These are phyloP conservation scores for Scolopax bukidnonensis DNA, from an alignment of 2,797 vertebrate genomes.

Conservation along the genomic window DNA sequence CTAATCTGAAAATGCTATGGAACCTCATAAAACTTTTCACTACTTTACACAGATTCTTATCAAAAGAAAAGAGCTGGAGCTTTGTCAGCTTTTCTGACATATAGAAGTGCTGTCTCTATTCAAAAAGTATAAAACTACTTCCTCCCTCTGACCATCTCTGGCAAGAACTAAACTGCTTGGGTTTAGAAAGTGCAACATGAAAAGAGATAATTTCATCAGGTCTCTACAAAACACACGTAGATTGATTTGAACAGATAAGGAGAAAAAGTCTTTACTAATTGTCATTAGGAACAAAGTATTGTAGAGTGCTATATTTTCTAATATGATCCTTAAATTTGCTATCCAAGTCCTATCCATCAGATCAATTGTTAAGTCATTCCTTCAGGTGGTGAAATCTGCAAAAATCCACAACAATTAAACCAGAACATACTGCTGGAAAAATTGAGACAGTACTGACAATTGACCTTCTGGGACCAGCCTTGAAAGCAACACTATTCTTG, in stretches of 20 bases:
- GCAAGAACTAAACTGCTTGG: neutral
- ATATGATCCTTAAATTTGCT: neutral
- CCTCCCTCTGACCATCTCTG: neutral
- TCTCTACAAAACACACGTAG: neutral
- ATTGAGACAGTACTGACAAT: neutral
- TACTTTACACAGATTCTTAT: neutral
- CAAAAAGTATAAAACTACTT: neutral
- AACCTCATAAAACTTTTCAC: conserved; percentile 34
- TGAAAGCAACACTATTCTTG: neutral
- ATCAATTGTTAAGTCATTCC: neutral
- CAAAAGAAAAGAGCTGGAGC: conserved; percentile 37
- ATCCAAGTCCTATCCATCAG: neutral
- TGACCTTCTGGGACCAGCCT: neutral
- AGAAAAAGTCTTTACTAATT: neutral
- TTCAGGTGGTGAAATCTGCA: neutral
- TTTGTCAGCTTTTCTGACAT: conserved; percentile 11
- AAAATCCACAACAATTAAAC: neutral
- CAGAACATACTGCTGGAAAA: neutral
- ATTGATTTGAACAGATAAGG: neutral
- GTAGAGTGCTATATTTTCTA: neutral
- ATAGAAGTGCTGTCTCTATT: neutral
- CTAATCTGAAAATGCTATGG: neutral
- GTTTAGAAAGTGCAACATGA: neutral
- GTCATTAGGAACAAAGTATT: neutral
- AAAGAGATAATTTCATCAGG: neutral